Evolutionary conservation across 1,140 invertebrate species (phyloP).

Genomic region (Saccostrea echinata): DNA sequence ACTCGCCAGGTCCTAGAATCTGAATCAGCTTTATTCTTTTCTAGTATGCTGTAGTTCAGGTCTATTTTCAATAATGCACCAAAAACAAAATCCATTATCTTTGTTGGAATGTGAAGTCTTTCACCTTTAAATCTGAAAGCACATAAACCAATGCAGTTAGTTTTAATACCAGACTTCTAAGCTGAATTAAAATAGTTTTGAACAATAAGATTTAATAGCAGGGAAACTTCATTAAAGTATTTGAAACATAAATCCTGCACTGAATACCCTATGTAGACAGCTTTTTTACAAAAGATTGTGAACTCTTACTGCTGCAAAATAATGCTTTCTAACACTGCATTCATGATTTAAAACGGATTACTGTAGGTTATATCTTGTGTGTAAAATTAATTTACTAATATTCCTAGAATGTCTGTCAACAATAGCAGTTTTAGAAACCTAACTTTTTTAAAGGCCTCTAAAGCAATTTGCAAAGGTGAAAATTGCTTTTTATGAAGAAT

Average conservation of each 20-base stretch:
- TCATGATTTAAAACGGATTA: not conserved
- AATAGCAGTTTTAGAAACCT: too few relatives aligned
- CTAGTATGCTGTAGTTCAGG: slow-evolving; percentile 3
- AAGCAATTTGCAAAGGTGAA: too few relatives aligned
- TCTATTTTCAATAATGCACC: slow-evolving; percentile 1
- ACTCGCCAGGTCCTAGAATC: not conserved
- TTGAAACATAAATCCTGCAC: not conserved
- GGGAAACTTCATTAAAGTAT: not conserved
- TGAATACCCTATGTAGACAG: slow-evolving; percentile 10
- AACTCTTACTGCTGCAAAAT: not conserved
- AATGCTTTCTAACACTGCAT: not conserved
- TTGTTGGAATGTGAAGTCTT: not conserved
- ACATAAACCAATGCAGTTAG: slow-evolving; percentile 8
- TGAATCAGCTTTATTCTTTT: not conserved
- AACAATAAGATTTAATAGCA: slow-evolving; percentile 26
- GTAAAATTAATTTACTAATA: not conserved
- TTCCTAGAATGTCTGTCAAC: not conserved
- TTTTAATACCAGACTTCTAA: slow-evolving; percentile 12
- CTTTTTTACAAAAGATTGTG: not conserved
- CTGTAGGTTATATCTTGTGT: not conserved
- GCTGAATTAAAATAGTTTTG: slow-evolving; percentile 5
- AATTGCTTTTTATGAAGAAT: too few relatives aligned
- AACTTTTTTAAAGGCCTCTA: too few relatives aligned
- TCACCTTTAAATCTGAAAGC: slow-evolving; percentile 10
- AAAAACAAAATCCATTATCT: slow-evolving; percentile 9